Evolutionary conservation across 2,113 vertebrate genomes (phyloP).

Genomic region (Cettia cetti): DNA sequence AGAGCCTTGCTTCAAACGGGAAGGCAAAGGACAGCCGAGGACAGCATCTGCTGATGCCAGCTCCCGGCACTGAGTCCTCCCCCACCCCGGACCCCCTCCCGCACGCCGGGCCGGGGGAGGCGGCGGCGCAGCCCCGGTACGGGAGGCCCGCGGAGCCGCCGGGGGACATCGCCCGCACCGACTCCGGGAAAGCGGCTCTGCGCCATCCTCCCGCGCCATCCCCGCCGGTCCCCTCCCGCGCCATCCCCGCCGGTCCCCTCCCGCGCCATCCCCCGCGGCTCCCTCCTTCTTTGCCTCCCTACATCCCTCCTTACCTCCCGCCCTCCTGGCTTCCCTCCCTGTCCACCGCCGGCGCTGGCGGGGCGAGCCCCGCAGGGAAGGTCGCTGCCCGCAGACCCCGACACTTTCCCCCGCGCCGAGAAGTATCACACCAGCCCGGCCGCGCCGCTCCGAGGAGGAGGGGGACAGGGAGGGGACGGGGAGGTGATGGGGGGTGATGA

Average conservation of each 20-base stretch:
- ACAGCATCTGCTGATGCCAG: neutral
- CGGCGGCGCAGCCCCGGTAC: neutral
- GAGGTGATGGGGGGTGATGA: rapidly evolving
- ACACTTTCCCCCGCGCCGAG: too few species aligned
- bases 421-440: neutral
- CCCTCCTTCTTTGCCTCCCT: neutral
- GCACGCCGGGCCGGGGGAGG: neutral
- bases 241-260: neutral
- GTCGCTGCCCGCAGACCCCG: neutral
- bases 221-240: neutral
- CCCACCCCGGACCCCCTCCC: neutral
- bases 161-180: neutral
- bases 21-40: neutral
- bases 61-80: neutral
- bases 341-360: neutral
- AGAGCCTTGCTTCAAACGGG: neutral
- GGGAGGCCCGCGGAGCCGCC: neutral
- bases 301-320: neutral
- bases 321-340: neutral
- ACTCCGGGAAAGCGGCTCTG: neutral
- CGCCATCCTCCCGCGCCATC: neutral
- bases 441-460: neutral
- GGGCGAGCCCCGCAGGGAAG: neutral
- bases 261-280: neutral
- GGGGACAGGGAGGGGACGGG: neutral